Conservation (phyloP, 1,140 invertebrate species). For the Sinonovacula constricta region DNA sequence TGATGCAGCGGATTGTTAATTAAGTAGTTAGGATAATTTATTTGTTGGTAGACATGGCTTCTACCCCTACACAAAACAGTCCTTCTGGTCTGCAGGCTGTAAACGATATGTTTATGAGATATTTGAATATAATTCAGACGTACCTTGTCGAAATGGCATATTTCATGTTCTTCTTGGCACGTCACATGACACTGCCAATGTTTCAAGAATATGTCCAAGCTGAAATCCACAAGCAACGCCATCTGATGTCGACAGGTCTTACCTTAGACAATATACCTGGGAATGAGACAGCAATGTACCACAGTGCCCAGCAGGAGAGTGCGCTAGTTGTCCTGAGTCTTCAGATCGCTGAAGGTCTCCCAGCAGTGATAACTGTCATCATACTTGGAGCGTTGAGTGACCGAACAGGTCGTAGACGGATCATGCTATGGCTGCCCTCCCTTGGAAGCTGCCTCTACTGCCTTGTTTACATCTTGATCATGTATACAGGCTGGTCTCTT, state of each 20-base stretch:
- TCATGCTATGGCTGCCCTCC: slow-evolving; percentile 71
- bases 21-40: too few species aligned
- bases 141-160: slow-evolving; percentile 73
- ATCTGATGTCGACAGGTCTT: slow-evolving; percentile 55
- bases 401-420: slow-evolving; percentile 68
- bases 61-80: not conserved
- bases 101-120: slow-evolving; percentile 28
- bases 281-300: slow-evolving; percentile 48
- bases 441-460: slow-evolving; percentile 70
- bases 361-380: slow-evolving; percentile 72
- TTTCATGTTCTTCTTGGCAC: slow-evolving; percentile 70
- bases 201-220: slow-evolving; percentile 74
- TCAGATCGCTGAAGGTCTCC: slow-evolving; percentile 73
- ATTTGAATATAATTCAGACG: slow-evolving; percentile 59
- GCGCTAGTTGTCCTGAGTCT: slow-evolving; percentile 67
- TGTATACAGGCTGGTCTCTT: slow-evolving; percentile 73
- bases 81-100: not conserved
- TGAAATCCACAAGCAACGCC: slow-evolving; percentile 65
- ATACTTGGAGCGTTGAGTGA: slow-evolving; percentile 74
- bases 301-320: slow-evolving; percentile 68
- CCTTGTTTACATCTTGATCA: slow-evolving; percentile 71
- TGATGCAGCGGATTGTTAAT: too few species aligned
- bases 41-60: too few species aligned
- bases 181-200: slow-evolving; percentile 74
- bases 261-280: slow-evolving; percentile 11